These are phyloP conservation scores for Nesidiocoris tenuis DNA, from an alignment of 2,888 invertebrate genomes.

Conservation along the genomic window DNA sequence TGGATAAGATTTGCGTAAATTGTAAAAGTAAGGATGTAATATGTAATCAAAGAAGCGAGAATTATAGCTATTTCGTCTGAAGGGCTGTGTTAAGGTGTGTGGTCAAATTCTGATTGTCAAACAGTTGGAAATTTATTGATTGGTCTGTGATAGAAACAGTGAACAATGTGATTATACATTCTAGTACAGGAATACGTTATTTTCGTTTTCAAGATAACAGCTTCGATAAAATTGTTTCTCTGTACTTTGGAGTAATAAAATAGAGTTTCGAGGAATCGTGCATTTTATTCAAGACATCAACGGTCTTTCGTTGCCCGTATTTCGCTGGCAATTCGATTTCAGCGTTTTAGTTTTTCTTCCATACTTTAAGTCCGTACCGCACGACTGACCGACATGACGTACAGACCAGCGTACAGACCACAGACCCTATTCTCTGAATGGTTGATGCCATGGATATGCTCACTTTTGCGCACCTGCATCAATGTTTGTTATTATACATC, in stretches of 20 bases:
- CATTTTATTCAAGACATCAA: too few relatives aligned
- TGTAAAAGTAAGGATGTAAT: neutral
- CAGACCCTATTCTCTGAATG: too few relatives aligned
- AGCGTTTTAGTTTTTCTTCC: too few relatives aligned
- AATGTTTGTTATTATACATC: too few relatives aligned
- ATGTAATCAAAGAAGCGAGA: constrained; percentile 14
- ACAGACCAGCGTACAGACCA: too few relatives aligned
- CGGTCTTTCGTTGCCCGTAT: too few relatives aligned
- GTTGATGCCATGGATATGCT: too few relatives aligned
- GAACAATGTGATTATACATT: constrained; percentile 47
- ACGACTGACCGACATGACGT: too few relatives aligned
- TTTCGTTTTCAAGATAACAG: constrained; percentile 24
- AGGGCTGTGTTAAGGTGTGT: constrained; percentile 41
- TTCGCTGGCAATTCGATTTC: too few relatives aligned
- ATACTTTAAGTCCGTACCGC: too few relatives aligned
- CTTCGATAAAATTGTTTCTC: constrained; percentile 20
- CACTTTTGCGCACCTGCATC: too few relatives aligned
- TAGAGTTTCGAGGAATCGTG: constrained; percentile 15
- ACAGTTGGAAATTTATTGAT: constrained; percentile 29
- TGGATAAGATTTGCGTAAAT: neutral
- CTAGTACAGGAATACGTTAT: constrained; percentile 45
- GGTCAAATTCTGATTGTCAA: constrained; percentile 34
- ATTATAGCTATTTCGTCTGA: constrained; percentile 36
- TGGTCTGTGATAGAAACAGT: constrained; percentile 46
- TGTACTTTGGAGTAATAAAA: constrained; percentile 9